phyloP scores from a whole-genome alignment of 2,113 vertebrate genomes.

The Phaethon lepturus region DNA sequence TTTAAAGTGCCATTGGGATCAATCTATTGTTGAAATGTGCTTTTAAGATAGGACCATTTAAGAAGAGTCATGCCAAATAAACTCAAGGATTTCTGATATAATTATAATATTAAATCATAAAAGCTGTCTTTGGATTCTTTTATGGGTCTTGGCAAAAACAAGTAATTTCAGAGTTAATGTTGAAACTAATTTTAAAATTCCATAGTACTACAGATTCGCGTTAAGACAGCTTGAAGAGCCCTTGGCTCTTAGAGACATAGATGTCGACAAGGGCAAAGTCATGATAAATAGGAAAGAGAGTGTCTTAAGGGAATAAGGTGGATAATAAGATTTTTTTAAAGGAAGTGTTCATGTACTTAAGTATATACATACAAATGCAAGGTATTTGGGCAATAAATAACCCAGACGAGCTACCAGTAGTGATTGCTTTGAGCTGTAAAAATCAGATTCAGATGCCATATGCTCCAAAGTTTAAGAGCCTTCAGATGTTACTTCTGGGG shows the following conservation, averaged over 20 bases:
- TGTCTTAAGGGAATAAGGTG: neutral
- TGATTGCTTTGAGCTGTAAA: neutral
- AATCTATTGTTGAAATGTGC: constrained; percentile 56
- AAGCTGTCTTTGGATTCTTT: neutral
- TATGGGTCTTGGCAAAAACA: neutral
- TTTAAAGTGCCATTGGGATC: constrained; percentile 58
- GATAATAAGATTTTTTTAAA: neutral
- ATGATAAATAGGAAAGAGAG: neutral
- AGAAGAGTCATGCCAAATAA: constrained; percentile 12
- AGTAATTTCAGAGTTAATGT: neutral
- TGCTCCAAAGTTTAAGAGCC: neutral
- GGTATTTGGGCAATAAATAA: constrained; percentile 13
- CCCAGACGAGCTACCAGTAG: neutral
- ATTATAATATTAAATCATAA: constrained; percentile 21
- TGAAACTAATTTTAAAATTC: neutral
- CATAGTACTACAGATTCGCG: neutral
- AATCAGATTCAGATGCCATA: neutral
- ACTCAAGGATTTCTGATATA: neutral
- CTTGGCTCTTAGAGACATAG: neutral
- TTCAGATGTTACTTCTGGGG: neutral
- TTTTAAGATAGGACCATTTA: constrained; percentile 46
- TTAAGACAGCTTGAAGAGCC: neutral
- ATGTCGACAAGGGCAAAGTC: neutral
- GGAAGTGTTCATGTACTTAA: neutral
- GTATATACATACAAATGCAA: neutral